A percentile compares a stretch with the other conserved stretches of the same genome.
phyloP scores from a whole-genome alignment of 2,797 vertebrate genomes.

The Okamejei kenojei region DNA sequence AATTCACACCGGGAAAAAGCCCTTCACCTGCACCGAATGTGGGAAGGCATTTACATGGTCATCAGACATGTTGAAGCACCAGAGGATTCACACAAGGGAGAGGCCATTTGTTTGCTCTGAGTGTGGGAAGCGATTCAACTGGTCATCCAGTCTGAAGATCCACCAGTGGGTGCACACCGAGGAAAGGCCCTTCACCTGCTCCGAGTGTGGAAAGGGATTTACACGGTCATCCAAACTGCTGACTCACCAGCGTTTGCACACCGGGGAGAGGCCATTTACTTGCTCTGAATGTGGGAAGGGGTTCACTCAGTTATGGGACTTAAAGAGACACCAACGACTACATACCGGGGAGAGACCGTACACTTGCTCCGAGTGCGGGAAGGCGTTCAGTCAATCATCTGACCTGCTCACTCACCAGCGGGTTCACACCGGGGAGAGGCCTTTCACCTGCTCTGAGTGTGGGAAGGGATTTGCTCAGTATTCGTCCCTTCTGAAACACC shows the following conservation, averaged over 20 bases:
- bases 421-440: conserved; percentile 23
- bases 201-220: not conserved
- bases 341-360: not conserved
- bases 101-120: no score
- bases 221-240: not conserved
- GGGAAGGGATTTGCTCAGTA: no score
- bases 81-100: no score
- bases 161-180: not conserved
- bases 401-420: not conserved
- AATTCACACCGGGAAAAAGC: no score
- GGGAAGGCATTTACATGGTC: no score
- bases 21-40: no score
- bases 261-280: not conserved
- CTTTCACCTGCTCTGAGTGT: not conserved
- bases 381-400: no score
- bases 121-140: no score
- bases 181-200: conserved; percentile 12
- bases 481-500: not conserved
- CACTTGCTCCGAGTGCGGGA: not conserved
- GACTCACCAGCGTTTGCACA: not conserved
- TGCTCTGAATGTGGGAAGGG: not conserved
- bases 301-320: not conserved
- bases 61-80: no score
- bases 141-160: no score
- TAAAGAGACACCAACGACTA: not conserved